These are phyloP conservation scores for Puma concolor DNA, from an alignment of 2,113 vertebrate species.

Conservation along the genomic window DNA sequence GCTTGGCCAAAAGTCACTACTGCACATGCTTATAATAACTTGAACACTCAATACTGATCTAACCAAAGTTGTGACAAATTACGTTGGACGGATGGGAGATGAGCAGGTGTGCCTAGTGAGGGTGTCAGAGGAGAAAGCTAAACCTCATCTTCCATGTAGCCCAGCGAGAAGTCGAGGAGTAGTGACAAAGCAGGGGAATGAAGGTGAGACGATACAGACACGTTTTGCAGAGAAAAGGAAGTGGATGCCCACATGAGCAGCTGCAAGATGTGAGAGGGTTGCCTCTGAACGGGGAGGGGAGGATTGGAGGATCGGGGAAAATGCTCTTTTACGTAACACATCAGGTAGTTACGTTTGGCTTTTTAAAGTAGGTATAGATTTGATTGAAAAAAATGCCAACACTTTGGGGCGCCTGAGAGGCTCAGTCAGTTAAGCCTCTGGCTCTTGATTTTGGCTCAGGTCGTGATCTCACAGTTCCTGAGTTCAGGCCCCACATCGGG, in stretches of 20 bases:
- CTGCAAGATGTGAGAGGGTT: background rate
- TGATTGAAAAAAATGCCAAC: background rate
- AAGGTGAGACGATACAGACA: background rate
- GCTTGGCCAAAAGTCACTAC: background rate
- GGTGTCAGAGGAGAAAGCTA: background rate
- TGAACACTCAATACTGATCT: constrained; percentile 14
- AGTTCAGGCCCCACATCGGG: no score
- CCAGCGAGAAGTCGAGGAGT: background rate
- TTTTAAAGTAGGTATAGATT: background rate
- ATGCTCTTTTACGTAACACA: background rate
- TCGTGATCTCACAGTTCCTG: no score
- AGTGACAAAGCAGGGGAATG: background rate
- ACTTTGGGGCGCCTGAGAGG: background rate
- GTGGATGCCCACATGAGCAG: background rate
- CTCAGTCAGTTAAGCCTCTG: no score
- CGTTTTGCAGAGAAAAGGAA: background rate
- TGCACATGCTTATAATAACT: background rate
- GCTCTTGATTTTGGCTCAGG: no score
- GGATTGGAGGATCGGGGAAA: background rate
- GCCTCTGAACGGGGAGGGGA: background rate
- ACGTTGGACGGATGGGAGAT: background rate
- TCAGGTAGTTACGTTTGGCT: background rate
- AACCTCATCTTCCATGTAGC: background rate
- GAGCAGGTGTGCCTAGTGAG: background rate
- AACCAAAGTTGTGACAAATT: background rate